Evolutionary conservation across 2,113 vertebrate species (phyloP).

Genomic region (Muscicapa adusta): DNA sequence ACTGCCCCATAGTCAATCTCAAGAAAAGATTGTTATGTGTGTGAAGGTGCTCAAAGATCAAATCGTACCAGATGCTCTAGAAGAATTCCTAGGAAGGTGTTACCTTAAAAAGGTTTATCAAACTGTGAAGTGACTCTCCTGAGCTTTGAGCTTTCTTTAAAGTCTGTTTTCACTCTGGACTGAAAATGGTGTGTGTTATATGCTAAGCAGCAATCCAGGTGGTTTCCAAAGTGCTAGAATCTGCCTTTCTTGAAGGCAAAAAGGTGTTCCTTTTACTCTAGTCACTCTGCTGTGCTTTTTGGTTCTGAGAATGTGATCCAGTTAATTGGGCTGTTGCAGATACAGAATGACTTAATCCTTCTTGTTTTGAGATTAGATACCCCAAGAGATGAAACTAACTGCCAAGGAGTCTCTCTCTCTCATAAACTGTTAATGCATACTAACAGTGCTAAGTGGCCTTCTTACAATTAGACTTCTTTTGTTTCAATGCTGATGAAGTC

Average conservation of each 20-base stretch:
- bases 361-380: not conserved
- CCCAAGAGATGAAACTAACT: not conserved
- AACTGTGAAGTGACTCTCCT: not conserved
- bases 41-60: not conserved
- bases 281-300: not conserved
- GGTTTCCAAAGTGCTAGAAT: not conserved
- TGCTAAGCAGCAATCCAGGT: not conserved
- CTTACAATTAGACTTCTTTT: not conserved
- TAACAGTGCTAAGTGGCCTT: not conserved
- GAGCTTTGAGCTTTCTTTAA: not conserved
- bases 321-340: not conserved
- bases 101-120: not conserved
- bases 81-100: not conserved
- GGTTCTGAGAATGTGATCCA: not conserved
- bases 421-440: not conserved
- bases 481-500: not conserved
- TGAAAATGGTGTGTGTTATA: not conserved
- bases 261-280: not conserved
- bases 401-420: not conserved
- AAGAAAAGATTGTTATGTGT: not conserved
- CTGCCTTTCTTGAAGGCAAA: not conserved
- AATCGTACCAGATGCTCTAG: not conserved
- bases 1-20: not conserved
- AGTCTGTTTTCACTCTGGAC: not conserved
- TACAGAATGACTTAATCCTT: not conserved